Conservation (phyloP, 2,888 invertebrate genomes). For the Drosophila colorata region DNA sequence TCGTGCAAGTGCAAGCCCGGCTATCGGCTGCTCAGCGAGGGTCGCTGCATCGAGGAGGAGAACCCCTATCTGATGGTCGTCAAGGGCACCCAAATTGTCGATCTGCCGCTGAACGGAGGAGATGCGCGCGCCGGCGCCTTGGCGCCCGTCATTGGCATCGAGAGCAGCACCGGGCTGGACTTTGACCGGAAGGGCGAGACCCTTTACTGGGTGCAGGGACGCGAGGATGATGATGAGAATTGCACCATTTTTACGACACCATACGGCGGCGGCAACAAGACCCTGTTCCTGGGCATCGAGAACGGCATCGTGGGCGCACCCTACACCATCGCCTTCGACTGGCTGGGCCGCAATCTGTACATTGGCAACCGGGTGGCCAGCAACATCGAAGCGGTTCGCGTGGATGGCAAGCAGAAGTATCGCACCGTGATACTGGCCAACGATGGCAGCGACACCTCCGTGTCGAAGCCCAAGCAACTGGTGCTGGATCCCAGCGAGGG, state of each 20-base stretch:
- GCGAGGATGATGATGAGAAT: conserved; percentile 92
- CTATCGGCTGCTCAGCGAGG: conserved; percentile 89
- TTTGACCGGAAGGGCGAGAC: conserved; percentile 94
- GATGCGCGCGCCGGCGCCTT: conserved; percentile 92
- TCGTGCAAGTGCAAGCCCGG: conserved; percentile 97
- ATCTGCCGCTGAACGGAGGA: conserved; percentile 91
- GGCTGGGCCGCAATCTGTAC: conserved; percentile 97
- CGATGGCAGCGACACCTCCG: conserved; percentile 93
- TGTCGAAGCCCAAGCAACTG: conserved; percentile 94
- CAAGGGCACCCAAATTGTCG: conserved; percentile 95
- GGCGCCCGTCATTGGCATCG: conserved; percentile 94
- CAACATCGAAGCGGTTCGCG: conserved; percentile 94
- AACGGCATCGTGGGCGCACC: conserved; percentile 96
- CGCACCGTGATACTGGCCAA: conserved; percentile 95
- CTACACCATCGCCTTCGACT: conserved; percentile 96
- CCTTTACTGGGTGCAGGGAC: conserved; percentile 95
- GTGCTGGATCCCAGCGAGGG: conserved; percentile 97
- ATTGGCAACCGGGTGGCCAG: conserved; percentile 95
- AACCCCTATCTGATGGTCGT: conserved; percentile 95
- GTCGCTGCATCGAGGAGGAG: conserved; percentile 93
- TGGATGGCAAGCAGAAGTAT: conserved; percentile 93
- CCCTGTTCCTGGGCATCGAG: conserved; percentile 92
- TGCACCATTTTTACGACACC: conserved; percentile 94
- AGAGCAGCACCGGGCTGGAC: conserved; percentile 95
- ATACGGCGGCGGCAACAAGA: conserved; percentile 93